Base-by-base conservation (phyloP, 1,140 invertebrate genomes). In the Rhizoglyphus robini region DNA sequence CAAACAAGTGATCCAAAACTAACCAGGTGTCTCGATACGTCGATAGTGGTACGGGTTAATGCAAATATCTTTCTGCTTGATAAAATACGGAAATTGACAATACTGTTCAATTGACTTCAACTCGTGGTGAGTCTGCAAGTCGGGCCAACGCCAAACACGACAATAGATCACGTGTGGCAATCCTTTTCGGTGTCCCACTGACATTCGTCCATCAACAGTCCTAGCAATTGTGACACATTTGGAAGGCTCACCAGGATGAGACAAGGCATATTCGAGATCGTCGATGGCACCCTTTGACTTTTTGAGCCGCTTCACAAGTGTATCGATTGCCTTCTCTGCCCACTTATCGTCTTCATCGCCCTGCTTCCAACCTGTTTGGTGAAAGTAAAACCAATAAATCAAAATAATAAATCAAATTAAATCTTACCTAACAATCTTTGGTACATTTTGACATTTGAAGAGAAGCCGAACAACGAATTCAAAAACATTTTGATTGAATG, bases 271-370 rank as follows among this genome's bases (percentile, higher is more conserved):
- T 76, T 98, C 94, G 61, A 99, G 76, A 75, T 97, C 93, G 75
- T 98, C 94, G 18, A 98, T n/a, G 91, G 92, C n/a, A 72, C 94
- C 88, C 81, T 95, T 90, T 72, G 86, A 79, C 75, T 97, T 97
- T 75, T 96, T 96, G 11, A 99, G 74, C 74, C 98, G 98, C 76
- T 99, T 99, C 0, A 98, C 94, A 15, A 99, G 77, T 59, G 92
- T 93, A 74, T 99, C 95, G 0, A 99, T 92, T 0, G 96, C 96
- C 74, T 98, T 99, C 74, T 98, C 93, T 3, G 94, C 94, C 95
- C 96, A 99, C 66, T 78, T 77, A 60, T 77, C 76, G 57, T 77
- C 76, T 34, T 68, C 66, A 67, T 76, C 76, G 29, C 76, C 76
- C 67, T 71, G 69, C 70, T 80, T 81, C 80, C 80, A 81, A 32